Base-by-base conservation (phyloP, 1,140 invertebrate genomes). In the Phymastichus coffea region DNA sequence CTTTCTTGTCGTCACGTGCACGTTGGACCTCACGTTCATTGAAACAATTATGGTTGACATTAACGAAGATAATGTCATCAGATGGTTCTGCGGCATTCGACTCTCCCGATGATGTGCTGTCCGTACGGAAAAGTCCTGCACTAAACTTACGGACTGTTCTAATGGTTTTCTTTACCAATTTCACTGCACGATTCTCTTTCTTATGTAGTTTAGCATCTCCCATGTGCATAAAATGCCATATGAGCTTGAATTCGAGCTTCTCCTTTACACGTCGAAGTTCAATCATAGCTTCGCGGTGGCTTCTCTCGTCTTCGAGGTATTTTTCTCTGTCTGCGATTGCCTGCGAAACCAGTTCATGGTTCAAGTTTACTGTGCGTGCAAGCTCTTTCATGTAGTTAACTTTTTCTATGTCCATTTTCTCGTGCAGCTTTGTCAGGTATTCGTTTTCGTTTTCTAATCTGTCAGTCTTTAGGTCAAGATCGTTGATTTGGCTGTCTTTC, bases 191-290 rank as follows among this genome's bases (percentile, higher is more conserved):
- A n/a, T n/a, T n/a, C n/a, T n/a, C n/a, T n/a, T n/a, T n/a, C n/a
- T n/a, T n/a, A n/a, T n/a, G n/a, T n/a, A n/a, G n/a, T n/a, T n/a
- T n/a, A n/a, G n/a, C n/a, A n/a, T n/a, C n/a, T n/a, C n/a, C n/a
- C n/a, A n/a, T n/a, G n/a, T n/a, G n/a, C n/a, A n/a, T n/a, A n/a
- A n/a, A n/a, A n/a, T n/a, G n/a, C n/a, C n/a, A n/a, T n/a, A 60
- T 60, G 9, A 60, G 53, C 14, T 60, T 60, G n/a, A 54, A 35
- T 17, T 60, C 58, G 17, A 60, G 44, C 20, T 60, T 60, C 37
- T 60, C 58, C 17, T 60, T 60, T 12, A 54, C 49, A 1, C 51
- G 28, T 2, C 2, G 38, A 4, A 60, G 35, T 1, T 60, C n/a
- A 3, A 22, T 60, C 10, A 54, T 20, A 14, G 40, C 35, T 8